Base-by-base conservation (phyloP, 2,797 vertebrate species). In the Amblyopsis hoosieri region DNA sequence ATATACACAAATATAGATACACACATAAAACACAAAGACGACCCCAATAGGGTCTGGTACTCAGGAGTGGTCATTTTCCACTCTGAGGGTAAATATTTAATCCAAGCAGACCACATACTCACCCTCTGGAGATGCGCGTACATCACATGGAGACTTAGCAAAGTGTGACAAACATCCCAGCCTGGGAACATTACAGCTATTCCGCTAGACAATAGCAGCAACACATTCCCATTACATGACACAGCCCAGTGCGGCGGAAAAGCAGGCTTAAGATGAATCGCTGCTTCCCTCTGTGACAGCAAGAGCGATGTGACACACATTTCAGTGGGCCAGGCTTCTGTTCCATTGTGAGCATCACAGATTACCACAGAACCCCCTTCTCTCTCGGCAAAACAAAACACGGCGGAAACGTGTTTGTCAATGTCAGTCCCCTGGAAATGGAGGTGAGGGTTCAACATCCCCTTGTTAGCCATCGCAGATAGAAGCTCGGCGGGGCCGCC, bases 371-470 rank as follows among this genome's bases (percentile, higher is more conserved):
- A 67, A 52, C 45, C 62, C 68, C 61, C 75, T 65, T 12, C 6
- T 50, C 49, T 54, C 67, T 63, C 54, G 52, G 67, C 56, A 64
- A 56, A 63, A 46, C 11, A 59, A 54, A 74, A 70, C 72, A 65
- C 56, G 62, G 64, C 69, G 23, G 47, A 62, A 10, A 45, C n/a
- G 69, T 79, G 81, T 84, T 78, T 81, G 81, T 86, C 81, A 74
- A 60, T 83, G 82, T 85, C 83, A 80, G 74, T 74, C 76, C 62
- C 14, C 60, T 79, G 76, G 71, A 83, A 83, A 90, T 87, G 83
- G 84, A 85, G 87, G 80, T 84, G 75, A 88, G 62, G 74, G 84
- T 84, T 85, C 84, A 80, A 64, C 62, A 49, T 57, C 76, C 74
- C 52, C 69, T 84, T 23, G 57, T 75, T 80, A 73, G 60, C 59